These are phyloP conservation scores for Sitophilus oryzae DNA, from an alignment of 1,140 invertebrate genomes.

Conservation along the genomic window DNA sequence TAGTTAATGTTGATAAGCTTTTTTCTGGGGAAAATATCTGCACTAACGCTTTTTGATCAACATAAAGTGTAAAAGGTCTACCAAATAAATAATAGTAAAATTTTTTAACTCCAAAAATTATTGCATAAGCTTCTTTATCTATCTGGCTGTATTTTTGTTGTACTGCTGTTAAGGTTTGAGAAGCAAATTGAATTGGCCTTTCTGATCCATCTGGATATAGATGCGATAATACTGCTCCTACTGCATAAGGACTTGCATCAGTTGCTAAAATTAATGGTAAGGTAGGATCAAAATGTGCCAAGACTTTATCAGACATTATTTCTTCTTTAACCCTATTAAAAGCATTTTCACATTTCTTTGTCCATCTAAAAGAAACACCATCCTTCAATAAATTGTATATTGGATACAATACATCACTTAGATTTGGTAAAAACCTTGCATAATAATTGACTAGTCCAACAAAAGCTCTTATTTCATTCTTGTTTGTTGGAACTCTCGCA, in stretches of 20 bases:
- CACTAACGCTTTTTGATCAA: conserved; percentile 49
- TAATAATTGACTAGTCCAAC: conserved; percentile 42
- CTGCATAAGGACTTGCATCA: conserved; percentile 30
- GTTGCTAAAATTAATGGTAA: conserved; percentile 27
- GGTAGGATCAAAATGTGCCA: conserved; percentile 30
- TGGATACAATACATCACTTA: too few species aligned
- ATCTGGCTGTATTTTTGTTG: conserved; percentile 49
- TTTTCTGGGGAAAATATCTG: conserved; percentile 43
- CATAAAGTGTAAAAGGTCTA: conserved; percentile 45
- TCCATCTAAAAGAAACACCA: conserved; percentile 42
- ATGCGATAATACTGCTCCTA: conserved; percentile 33
- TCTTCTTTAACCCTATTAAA: conserved; percentile 34
- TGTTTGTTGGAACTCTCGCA: too few species aligned
- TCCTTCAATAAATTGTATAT: conserved; percentile 37
- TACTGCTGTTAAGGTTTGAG: conserved; percentile 42
- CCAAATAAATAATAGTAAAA: conserved; percentile 52
- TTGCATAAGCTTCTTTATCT: conserved; percentile 51
- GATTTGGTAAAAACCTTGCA: conserved; percentile 33
- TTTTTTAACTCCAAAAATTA: conserved; percentile 49
- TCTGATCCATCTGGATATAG: conserved; percentile 35
- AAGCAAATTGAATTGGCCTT: conserved; percentile 45
- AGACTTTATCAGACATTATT: conserved; percentile 29
- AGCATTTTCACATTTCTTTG: conserved; percentile 22
- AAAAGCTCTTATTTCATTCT: too few species aligned
- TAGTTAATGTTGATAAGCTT: conserved; percentile 33